These are phyloP conservation scores for Chelonoidis abingdonii DNA, from an alignment of 2,113 vertebrate genomes.

Conservation along the genomic window DNA sequence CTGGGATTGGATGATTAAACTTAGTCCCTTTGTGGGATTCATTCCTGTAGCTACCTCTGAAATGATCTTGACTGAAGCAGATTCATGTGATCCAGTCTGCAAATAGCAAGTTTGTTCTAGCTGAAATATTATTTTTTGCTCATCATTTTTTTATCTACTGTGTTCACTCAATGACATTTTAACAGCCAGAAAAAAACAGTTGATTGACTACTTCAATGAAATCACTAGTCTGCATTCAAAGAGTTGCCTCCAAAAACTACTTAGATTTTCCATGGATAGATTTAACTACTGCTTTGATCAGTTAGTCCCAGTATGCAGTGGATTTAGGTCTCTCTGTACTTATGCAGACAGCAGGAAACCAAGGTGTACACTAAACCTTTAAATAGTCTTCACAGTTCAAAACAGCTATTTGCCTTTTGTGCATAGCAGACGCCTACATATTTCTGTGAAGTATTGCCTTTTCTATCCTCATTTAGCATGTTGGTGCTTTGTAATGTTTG, in stretches of 20 bases:
- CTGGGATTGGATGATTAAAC: constrained; percentile 90
- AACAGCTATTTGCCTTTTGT: constrained; percentile 69
- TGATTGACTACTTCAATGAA: constrained; percentile 79
- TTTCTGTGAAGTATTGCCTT: constrained; percentile 62
- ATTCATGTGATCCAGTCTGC: constrained; percentile 81
- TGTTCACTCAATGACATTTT: constrained; percentile 79
- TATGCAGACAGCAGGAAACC: constrained; percentile 66
- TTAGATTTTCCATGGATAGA: constrained; percentile 68
- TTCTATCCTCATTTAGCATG: constrained; percentile 54
- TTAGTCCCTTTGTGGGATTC: constrained; percentile 86
- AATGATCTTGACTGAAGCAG: constrained; percentile 80
- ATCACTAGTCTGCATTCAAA: constrained; percentile 77
- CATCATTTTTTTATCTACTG: constrained; percentile 77
- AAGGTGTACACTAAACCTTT: constrained; percentile 68
- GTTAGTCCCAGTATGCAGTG: constrained; percentile 72
- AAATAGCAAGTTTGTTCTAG: constrained; percentile 83
- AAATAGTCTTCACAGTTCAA: constrained; percentile 69
- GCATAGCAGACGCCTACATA: constrained; percentile 61
- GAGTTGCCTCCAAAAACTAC: constrained; percentile 68
- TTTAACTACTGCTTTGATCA: constrained; percentile 69
- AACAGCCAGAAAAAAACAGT: constrained; percentile 59
- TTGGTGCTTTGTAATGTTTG: constrained; percentile 50
- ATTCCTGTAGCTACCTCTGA: constrained; percentile 80
- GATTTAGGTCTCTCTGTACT: constrained; percentile 66
- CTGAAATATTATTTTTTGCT: constrained; percentile 80